Evolutionary conservation across 2,113 vertebrate genomes (phyloP), one percentile per base, ranked within the genome.

Genomic region (Geococcyx californianus): DNA sequence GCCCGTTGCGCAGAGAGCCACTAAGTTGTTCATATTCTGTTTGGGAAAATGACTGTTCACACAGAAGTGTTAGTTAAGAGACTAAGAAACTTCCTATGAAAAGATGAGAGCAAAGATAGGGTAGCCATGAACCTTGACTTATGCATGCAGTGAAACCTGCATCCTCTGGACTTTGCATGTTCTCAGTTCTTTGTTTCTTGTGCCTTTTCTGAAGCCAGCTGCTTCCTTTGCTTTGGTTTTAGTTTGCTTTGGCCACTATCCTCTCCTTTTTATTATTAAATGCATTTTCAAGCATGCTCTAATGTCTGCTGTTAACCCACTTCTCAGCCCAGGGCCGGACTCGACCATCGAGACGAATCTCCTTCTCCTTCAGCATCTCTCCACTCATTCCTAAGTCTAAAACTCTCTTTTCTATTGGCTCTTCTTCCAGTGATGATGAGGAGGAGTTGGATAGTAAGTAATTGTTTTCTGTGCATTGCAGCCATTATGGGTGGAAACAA

Each of bases 331-430:
- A 98, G 93, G 98, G 95, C 94, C 97, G 94, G 95, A 98, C 93
- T 96, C 98, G 98, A 96, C 98, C 98, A 94, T 97, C 98, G 92
- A 98, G 98, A 97, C 97, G 97, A 95, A 98, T 99, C 97, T 99
- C 99, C 97, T 99, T 99, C 98, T 98, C 98, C 97, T 98, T 99
- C 98, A 99, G 94, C 98, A 98, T 99, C 97, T 99, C 99, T 96
- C 98, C 99, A 54, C 98, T 99, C 96, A 98, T 99, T 97, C 98
- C 98, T 98, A 99, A 99, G 98, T 99, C 98, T 98, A 99, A 99
- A 98, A 98, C 97, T 96, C 96, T 98, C 96, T 95, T 98, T 98
- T 98, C 98, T 96, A 96, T 98, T 96, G 99, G 98, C 98, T 99
- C 98, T 97, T 99, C 99, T 95, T 99, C 98, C 97, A 99, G 99